Conservation (phyloP, 2,113 vertebrate genomes). For the Rattus rattus region DNA sequence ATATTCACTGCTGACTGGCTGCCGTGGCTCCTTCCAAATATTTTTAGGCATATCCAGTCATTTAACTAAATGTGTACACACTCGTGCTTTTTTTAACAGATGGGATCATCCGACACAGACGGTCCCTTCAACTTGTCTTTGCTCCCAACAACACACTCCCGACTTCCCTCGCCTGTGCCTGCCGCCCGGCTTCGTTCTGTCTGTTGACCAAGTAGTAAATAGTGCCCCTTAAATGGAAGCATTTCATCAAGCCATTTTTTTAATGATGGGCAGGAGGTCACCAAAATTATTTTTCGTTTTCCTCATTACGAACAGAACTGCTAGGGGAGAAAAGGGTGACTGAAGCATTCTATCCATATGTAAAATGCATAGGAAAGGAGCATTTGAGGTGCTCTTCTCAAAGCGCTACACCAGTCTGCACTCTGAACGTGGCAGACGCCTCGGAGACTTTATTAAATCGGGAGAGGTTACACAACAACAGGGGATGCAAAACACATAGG, state of each 20-base stretch:
- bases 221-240: neutral
- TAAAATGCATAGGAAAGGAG: neutral
- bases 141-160: rapidly evolving
- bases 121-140: neutral
- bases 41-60: slow-evolving; percentile 41
- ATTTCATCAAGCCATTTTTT: neutral
- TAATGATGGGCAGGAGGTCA: neutral
- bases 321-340: neutral
- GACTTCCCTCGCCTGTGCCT: neutral
- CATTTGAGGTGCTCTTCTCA: neutral
- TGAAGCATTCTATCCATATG: neutral
- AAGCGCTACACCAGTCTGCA: neutral
- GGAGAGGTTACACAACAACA: neutral
- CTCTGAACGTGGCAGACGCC: neutral
- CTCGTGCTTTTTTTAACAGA: neutral
- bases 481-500: neutral
- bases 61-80: slow-evolving; percentile 44
- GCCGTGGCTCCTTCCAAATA: slow-evolving; percentile 42
- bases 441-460: neutral
- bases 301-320: slow-evolving; percentile 39
- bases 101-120: neutral
- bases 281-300: slow-evolving; percentile 9
- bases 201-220: neutral
- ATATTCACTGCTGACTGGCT: neutral
- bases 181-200: rapidly evolving